Evolutionary conservation across 2,888 invertebrate genomes (phyloP).

Genomic region (Deilephila elpenor): DNA sequence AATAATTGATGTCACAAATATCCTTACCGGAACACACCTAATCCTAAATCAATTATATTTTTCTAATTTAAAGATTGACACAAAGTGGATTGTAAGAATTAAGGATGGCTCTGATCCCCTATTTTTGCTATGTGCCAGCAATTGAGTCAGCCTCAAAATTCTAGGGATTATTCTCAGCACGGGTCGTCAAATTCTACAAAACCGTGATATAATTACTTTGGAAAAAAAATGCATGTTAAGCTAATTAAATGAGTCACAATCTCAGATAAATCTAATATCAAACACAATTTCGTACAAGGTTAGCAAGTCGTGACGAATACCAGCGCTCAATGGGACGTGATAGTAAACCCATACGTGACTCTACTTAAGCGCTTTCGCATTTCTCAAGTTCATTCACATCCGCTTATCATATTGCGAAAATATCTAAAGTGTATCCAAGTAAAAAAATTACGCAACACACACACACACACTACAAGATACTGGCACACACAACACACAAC

Average conservation of each 20-base stretch:
- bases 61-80: background rate
- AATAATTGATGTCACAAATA: no score
- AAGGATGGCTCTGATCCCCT: no score
- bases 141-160: no score
- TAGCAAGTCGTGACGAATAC: conserved; percentile 20
- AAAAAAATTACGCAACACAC: conserved; percentile 26
- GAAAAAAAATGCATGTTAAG: no score
- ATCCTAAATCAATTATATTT: no score
- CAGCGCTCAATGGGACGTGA: background rate
- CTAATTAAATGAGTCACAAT: background rate
- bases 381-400: conserved; percentile 27
- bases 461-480: background rate
- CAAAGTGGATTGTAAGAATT: background rate
- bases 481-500: conserved; percentile 6
- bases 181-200: background rate
- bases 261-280: background rate
- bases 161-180: no score
- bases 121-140: no score
- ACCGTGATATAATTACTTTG: no score
- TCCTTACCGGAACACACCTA: no score
- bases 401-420: conserved; percentile 26
- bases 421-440: conserved; percentile 23
- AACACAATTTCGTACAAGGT: background rate
- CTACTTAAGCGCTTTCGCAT: conserved; percentile 15
- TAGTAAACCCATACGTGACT: conserved; percentile 19